These are phyloP conservation scores for Aeoliscus strigatus DNA, from an alignment of 2,797 vertebrate species.

Conservation along the genomic window DNA sequence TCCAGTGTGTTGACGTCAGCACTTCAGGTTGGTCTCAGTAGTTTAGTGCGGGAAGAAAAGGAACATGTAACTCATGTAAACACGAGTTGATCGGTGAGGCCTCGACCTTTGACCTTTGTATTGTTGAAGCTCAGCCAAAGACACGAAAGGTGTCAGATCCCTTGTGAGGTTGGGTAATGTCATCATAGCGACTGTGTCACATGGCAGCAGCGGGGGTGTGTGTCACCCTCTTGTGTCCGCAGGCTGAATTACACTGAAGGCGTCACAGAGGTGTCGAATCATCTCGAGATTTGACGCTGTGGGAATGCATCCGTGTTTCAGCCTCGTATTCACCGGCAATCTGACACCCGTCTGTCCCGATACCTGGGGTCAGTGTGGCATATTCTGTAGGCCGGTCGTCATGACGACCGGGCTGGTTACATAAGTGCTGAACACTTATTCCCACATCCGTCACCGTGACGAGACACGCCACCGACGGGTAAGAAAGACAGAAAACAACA, in stretches of 20 bases:
- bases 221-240: slow-evolving; percentile 37
- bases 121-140: neutral
- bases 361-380: slow-evolving; percentile 25
- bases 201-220: neutral
- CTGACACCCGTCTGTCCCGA: slow-evolving; percentile 20
- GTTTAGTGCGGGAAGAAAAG: too few species aligned
- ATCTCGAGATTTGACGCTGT: too few species aligned
- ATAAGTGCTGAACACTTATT: slow-evolving; percentile 33
- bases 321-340: slow-evolving; percentile 2
- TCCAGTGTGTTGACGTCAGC: neutral
- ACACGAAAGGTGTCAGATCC: neutral
- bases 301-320: too few species aligned
- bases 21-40: too few species aligned
- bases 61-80: too few species aligned
- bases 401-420: slow-evolving; percentile 37
- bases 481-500: too few species aligned
- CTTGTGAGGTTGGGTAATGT: neutral
- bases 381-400: slow-evolving; percentile 34
- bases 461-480: slow-evolving; percentile 23
- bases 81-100: too few species aligned
- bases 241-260: slow-evolving; percentile 3
- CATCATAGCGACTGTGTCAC: slow-evolving; percentile 1
- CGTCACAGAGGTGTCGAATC: too few species aligned
- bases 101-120: slow-evolving; percentile 25
- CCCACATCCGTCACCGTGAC: slow-evolving; percentile 21